Evolutionary conservation across 2,888 invertebrate genomes (phyloP), one percentile per base, ranked within the genome.

Genomic region (Dione vanillae): DNA sequence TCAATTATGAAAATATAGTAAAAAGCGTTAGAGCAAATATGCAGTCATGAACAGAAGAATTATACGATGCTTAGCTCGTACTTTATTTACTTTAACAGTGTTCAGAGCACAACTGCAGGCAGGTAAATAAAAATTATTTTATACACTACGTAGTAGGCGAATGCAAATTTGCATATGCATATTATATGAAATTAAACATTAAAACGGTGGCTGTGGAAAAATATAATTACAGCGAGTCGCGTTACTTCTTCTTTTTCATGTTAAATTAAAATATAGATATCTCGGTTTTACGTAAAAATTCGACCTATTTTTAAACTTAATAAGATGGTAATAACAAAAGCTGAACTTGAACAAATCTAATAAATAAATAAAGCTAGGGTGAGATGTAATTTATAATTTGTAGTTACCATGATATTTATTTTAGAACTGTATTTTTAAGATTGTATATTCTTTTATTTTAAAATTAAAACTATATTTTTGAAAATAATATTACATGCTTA

Each of bases 181-280:
- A 47, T 70, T 68, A 47, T 70, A 69, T 68, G 72, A 51, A 74
- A 70, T 73, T 73, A 73, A 73, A 72, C 71, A 73, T 67, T 73
- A 69, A 70, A 75, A 73, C 41, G 70, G 37, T 56, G 66, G 65
- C 66, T 65, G 67, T 62, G 69, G 58, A 62, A 62, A 70, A 65
- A 73, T 59, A 68, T 70, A 73, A 75, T 71, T 74, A 71, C 56
- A 71, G 73, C 71, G 75, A 68, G 20, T 16, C 58, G 49, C 41
- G 59, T 51, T 49, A 56, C 9, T 1, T 12, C 37, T 37, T 35
- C 14, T 56, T 14, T 56, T 37, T 54, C n/a, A 16, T 10, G 11
- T 1, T 20, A 11, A 10, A 6, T 49, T 19, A 20, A 49, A 12
- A 49, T 49, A 49, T 12, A 49, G 19, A 11, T 49, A 49, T 49